A percentile compares a stretch with the other conserved stretches of the same genome.
These are phyloP conservation scores for Salarias fasciatus DNA, from an alignment of 2,797 vertebrate species.

Conservation along the genomic window DNA sequence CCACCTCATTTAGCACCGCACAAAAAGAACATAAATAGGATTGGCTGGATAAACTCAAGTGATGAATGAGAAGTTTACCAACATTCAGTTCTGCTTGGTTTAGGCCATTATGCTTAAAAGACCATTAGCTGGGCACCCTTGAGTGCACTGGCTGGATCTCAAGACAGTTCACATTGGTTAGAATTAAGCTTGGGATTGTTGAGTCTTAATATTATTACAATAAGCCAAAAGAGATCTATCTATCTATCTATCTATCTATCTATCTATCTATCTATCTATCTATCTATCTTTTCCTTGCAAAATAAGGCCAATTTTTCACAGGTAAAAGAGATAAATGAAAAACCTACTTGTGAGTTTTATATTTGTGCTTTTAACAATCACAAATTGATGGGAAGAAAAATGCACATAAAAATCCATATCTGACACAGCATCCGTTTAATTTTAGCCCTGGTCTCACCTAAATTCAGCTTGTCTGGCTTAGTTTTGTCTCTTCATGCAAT, in stretches of 20 bases:
- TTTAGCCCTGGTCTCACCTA: no score
- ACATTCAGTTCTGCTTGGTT: slow-evolving; percentile 63
- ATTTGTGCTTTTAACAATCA: no score
- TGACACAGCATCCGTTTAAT: no score
- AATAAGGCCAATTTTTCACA: no score
- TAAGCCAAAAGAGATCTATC: slow-evolving; percentile 21
- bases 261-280: neutral
- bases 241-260: no score
- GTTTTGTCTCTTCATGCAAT: no score
- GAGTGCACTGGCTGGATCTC: slow-evolving; percentile 36
- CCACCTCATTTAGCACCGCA: slow-evolving; percentile 60
- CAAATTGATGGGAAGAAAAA: no score
- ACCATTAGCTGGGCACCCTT: slow-evolving; percentile 66
- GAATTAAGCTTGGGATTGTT: slow-evolving; percentile 30
- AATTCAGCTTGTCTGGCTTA: no score
- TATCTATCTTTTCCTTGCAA: no score
- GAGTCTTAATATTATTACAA: slow-evolving; percentile 24
- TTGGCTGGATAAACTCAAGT: slow-evolving; percentile 55
- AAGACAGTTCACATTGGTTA: slow-evolving; percentile 46
- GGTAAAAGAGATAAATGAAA: no score
- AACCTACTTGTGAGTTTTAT: no score
- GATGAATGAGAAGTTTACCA: slow-evolving; percentile 67
- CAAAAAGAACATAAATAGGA: slow-evolving; percentile 55
- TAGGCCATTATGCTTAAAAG: slow-evolving; percentile 69
- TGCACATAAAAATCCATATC: no score